phyloP scores from a whole-genome alignment of 2,888 invertebrate genomes.

The Acanthosepion pharaonis region DNA sequence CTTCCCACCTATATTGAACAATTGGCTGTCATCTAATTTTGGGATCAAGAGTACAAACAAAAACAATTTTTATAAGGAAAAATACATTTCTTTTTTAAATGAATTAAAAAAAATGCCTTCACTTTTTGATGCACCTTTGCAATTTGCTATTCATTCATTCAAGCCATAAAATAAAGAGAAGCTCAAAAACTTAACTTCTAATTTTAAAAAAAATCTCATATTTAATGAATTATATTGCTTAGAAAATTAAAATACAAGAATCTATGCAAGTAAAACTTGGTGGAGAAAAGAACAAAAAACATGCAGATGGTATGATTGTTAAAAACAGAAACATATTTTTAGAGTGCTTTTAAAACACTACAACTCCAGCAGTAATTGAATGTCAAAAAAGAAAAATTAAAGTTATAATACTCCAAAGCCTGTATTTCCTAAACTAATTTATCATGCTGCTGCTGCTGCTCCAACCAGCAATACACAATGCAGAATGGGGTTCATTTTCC shows the following conservation, averaged over 20 bases:
- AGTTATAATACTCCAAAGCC: background rate
- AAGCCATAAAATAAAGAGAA: too few relatives aligned
- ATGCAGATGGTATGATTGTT: background rate
- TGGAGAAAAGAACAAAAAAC: background rate
- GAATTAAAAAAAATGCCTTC: too few relatives aligned
- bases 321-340: background rate
- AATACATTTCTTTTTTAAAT: too few relatives aligned
- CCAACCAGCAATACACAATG: background rate
- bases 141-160: too few relatives aligned
- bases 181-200: too few relatives aligned
- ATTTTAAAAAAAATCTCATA: too few relatives aligned
- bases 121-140: too few relatives aligned
- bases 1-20: too few relatives aligned
- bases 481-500: background rate
- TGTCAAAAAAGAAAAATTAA: background rate
- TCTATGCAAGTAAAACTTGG: background rate
- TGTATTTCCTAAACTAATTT: conserved; percentile 20
- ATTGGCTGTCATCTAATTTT: too few relatives aligned
- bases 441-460: background rate
- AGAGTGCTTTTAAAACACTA: background rate
- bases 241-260: background rate
- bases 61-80: too few relatives aligned
- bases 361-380: background rate
- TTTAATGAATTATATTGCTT: background rate
- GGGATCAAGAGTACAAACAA: too few relatives aligned